Base-by-base conservation (phyloP, 2,113 vertebrate species). In the Paradoxurus hermaphroditus region DNA sequence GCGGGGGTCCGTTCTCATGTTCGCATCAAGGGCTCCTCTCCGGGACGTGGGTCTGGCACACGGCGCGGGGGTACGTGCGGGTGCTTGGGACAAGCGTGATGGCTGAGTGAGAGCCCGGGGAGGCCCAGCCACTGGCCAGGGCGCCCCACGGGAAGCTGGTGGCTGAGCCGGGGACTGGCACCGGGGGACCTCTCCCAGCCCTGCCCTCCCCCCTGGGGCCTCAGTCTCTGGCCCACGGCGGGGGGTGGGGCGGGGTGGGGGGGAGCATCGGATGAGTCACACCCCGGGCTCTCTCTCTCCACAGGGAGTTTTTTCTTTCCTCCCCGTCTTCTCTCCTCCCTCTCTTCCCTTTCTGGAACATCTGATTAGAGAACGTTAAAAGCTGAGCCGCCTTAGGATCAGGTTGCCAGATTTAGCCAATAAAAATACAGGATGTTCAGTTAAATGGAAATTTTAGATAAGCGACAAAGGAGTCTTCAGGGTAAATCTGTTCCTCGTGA, bases 331-430 rank as follows among this genome's bases (percentile, higher is more conserved):
- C 31, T 44, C 36, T n/a, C 39, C 34, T 15, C 36, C 56, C 27
- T 53, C 70, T 29, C 36, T 75, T 79, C 83, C 75, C 87, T 88
- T 67, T 88, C 87, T 85, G 93, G 79, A 67, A 89, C 91, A 95
- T 91, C 91, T 39, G 79, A 95, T 96, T 86, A 78, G 88, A 78
- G 88, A 73, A 70, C 91, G 65, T 85, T 75, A 83, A 75, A 95
- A 94, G 73, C 51, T 16, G 59, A 96, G 72, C 59, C 87, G 25
- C 46, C 49, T 89, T 88, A 56, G 67, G 67, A 70, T 68, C 51
- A 0, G 31, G 56, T 63, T 36, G 49, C 85, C 89, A 90, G 49
- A 92, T 63, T 89, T 86, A 89, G 56, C 78, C 86, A 81, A 85
- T 62, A 23, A 79, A 95, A 92, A 92, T 11, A 44, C 36, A 67